phyloP scores from a whole-genome alignment of 2,888 invertebrate genomes.

The Oligia latruncula region DNA sequence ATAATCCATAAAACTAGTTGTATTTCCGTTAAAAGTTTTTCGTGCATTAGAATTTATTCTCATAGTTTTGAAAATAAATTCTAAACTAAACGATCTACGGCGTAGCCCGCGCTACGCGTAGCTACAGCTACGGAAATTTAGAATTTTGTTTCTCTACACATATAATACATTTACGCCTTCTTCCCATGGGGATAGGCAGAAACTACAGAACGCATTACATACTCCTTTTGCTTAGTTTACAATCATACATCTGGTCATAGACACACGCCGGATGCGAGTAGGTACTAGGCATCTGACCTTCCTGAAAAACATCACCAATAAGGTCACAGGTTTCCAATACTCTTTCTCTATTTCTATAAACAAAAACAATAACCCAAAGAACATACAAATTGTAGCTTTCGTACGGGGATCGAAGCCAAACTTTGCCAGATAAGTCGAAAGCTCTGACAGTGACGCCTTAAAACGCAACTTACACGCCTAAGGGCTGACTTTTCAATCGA shows the following conservation, averaged over 20 bases:
- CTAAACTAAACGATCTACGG: constrained; percentile 38
- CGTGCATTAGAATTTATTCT: constrained; percentile 27
- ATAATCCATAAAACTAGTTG: constrained; percentile 50
- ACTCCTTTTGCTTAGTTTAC: background rate
- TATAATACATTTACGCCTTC: background rate
- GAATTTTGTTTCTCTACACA: background rate
- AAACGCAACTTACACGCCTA: too few relatives aligned
- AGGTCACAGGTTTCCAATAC: background rate
- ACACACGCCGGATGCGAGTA: background rate
- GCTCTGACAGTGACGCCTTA: too few relatives aligned
- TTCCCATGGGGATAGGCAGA: background rate
- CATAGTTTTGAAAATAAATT: constrained; percentile 36
- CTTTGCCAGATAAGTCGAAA: too few relatives aligned
- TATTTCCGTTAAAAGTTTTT: constrained; percentile 36
- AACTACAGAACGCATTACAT: background rate
- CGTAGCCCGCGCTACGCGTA: constrained; percentile 23
- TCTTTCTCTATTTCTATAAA: constrained; percentile 11
- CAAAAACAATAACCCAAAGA: too few relatives aligned
- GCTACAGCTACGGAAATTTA: constrained; percentile 5
- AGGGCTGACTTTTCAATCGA: too few relatives aligned
- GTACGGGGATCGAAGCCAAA: too few relatives aligned
- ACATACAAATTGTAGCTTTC: too few relatives aligned
- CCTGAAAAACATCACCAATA: background rate
- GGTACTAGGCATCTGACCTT: background rate
- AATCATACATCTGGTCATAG: background rate